Evolutionary conservation across 2,113 vertebrate genomes (phyloP).

Genomic region (Passer montanus): DNA sequence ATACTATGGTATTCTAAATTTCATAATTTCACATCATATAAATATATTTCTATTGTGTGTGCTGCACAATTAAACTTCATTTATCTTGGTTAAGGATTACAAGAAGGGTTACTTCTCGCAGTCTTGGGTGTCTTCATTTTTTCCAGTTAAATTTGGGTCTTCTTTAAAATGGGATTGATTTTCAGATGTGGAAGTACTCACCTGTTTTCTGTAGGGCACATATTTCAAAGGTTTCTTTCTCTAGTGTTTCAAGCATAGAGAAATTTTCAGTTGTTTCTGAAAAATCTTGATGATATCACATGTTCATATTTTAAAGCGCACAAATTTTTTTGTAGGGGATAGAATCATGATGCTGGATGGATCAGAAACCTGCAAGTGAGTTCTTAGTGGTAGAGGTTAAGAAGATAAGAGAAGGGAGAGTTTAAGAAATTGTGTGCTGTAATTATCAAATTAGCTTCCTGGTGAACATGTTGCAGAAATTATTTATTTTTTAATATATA

Average conservation of each 20-base stretch:
- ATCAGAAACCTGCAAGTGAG: neutral
- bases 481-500: neutral
- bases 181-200: neutral
- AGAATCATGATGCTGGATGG: neutral
- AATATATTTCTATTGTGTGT: neutral
- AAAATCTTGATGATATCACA: neutral
- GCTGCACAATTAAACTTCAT: neutral
- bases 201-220: neutral
- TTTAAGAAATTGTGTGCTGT: neutral
- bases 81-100: neutral
- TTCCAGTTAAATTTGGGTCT: neutral
- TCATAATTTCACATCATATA: neutral
- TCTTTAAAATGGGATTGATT: neutral
- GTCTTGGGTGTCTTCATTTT: neutral
- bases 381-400: neutral
- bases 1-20: neutral
- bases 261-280: neutral
- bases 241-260: neutral
- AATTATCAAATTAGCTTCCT: neutral
- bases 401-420: neutral
- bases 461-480: neutral
- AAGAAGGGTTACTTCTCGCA: neutral
- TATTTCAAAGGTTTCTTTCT: neutral
- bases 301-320: neutral
- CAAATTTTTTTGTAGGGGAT: neutral